A percentile compares a stretch with the other conserved stretches of the same genome.
Conservation (phyloP, 2,113 vertebrate genomes). For the Vicugna pacos region DNA sequence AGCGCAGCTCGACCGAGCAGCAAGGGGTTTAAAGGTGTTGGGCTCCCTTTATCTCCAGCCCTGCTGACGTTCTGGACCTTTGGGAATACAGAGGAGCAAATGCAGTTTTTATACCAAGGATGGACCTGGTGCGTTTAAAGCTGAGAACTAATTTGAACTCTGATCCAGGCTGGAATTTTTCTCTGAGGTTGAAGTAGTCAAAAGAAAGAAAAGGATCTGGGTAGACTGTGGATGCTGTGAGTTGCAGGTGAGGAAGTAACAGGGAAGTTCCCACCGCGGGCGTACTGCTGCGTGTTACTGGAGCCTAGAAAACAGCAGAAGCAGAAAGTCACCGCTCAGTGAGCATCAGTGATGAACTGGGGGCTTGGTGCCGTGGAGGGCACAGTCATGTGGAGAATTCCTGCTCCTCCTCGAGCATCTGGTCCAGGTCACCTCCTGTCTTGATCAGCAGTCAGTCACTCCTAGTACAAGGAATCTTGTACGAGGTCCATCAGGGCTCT, state of each 20-base stretch:
- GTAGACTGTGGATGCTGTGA: not conserved
- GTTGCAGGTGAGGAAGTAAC: not conserved
- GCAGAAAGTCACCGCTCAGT: not conserved
- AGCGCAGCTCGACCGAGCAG: not conserved
- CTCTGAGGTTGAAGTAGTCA: not conserved
- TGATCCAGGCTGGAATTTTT: slow-evolving; percentile 11
- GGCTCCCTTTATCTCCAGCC: not conserved
- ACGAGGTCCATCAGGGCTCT: not conserved
- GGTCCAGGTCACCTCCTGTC: not conserved
- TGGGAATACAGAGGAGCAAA: not conserved
- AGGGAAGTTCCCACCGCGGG: not conserved
- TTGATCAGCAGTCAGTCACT: not conserved
- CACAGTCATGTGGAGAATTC: not conserved
- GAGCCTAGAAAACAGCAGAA: not conserved
- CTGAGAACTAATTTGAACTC: not conserved
- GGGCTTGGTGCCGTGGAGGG: not conserved
- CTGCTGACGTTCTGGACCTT: not conserved
- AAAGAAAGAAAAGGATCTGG: not conserved
- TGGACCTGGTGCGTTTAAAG: not conserved
- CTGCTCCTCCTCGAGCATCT: not conserved
- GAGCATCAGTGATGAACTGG: not conserved
- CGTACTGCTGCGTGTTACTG: no score
- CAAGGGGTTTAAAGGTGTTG: not conserved
- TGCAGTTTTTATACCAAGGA: not conserved
- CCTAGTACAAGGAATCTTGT: not conserved